Evolutionary conservation across 1,140 invertebrate species (phyloP), one percentile per base, ranked within the genome.

Genomic region (Centruroides sculpturatus): DNA sequence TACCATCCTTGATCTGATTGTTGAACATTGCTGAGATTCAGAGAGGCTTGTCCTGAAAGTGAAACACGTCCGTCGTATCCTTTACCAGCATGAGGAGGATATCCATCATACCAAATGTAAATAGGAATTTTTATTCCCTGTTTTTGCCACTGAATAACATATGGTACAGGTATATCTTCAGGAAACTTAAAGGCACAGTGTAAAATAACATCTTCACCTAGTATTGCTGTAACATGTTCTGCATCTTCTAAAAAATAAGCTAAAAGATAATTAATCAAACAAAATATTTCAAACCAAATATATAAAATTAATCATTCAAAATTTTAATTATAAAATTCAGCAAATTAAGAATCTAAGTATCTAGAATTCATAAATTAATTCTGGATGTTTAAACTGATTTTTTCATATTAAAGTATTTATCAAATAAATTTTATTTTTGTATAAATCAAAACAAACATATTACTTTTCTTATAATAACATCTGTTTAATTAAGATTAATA

Each of bases 131-230:
- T 89, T 41, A 66, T 57, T 4, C 63, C 69, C 85, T 92, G 91
- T 84, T 93, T 94, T 83, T 92, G 87, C 92, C 92, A 96, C 81
- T 94, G 90, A 73, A 94, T 85, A 78, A 94, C 89, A 80, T 94
- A 94, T 76, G 91, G 89, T 77, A 92, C 89, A 70, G 88, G 86
- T 76, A 91, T 85, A 77, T 88, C 87, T 75, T 89, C 87, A 67
- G 91, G 91, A 78, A 92, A 94, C 75, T 92, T 89, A 76, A 96
- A 89, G 77, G 89, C 87, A 79, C 92, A 96, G 78, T 92, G 92
- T 81, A 96, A 89, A 71, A 94, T 86, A 75, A 94, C 90, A 69
- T 87, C 91, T 78, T 94, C 90, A 70, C 91, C 92, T 70, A 93
- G 80, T 75, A 92, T 93, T 64, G 91, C 91, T 71, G 90, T 93